A percentile compares a stretch with the other conserved stretches of the same genome.
phyloP scores from a whole-genome alignment of 1,140 invertebrate species.

The Chironomus tepperi region DNA sequence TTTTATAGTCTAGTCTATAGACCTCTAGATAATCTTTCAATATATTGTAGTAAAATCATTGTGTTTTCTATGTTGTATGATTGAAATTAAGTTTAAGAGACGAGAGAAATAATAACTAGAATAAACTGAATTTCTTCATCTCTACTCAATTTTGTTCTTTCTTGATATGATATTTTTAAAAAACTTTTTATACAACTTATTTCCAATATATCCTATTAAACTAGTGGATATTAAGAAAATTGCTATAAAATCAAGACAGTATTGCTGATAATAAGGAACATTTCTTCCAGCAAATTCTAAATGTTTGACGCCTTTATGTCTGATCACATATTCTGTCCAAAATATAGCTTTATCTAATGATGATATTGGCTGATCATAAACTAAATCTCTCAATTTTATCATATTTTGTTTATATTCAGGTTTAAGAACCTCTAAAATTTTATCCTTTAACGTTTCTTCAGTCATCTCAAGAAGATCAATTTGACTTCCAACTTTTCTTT shows the following conservation, averaged over 20 bases:
- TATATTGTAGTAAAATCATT: too few relatives aligned
- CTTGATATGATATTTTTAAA: neutral
- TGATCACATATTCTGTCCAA: constrained; percentile 42
- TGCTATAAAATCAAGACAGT: constrained; percentile 31
- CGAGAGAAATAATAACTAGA: too few relatives aligned
- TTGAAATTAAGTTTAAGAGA: too few relatives aligned
- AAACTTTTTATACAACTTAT: neutral
- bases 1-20: too few relatives aligned
- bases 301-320: constrained; percentile 41
- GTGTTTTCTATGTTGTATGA: too few relatives aligned
- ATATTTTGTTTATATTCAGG: constrained; percentile 37
- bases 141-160: neutral
- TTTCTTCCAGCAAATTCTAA: constrained; percentile 30
- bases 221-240: constrained; percentile 46
- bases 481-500: constrained; percentile 32
- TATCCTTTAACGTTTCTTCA: constrained; percentile 32
- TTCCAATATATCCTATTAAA: neutral
- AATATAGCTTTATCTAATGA: constrained; percentile 40
- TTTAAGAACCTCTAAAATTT: constrained; percentile 30
- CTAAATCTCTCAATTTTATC: constrained; percentile 41
- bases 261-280: neutral
- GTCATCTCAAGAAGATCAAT: constrained; percentile 33
- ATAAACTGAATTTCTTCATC: neutral
- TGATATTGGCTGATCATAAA: constrained; percentile 35
- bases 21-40: too few relatives aligned